Conservation (phyloP, 2,797 vertebrate species). For the Otolemur crassicaudatus region DNA sequence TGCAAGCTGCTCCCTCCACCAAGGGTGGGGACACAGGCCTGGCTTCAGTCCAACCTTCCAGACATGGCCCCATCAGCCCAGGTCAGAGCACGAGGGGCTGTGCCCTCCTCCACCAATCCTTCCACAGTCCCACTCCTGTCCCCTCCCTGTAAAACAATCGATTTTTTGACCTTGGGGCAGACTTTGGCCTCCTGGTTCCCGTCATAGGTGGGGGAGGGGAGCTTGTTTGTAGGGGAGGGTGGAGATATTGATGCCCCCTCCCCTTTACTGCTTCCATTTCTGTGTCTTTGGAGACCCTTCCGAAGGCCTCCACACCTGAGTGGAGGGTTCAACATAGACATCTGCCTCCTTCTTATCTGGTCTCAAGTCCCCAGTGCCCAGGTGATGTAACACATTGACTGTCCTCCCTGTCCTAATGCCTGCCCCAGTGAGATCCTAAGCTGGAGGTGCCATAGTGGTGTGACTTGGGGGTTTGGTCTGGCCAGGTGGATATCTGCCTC, state of each 20-base stretch:
- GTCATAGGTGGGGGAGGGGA: constrained; percentile 65
- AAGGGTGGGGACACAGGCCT: constrained; percentile 27
- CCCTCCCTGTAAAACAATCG: constrained; percentile 70
- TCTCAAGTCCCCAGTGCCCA: not conserved
- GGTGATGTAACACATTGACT: not conserved
- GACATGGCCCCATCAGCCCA: not conserved
- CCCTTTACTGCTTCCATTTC: not conserved
- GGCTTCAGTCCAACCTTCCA: constrained; percentile 52
- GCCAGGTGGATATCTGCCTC: not conserved
- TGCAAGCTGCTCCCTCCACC: not conserved
- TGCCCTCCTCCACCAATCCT: not conserved
- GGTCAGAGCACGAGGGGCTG: not conserved
- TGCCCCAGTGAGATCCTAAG: not conserved
- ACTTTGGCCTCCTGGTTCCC: constrained; percentile 79
- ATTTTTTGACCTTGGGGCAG: constrained; percentile 65
- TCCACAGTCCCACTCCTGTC: constrained; percentile 4
- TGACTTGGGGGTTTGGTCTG: not conserved
- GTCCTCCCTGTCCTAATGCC: not conserved
- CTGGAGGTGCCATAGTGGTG: not conserved
- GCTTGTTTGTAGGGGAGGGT: not conserved
- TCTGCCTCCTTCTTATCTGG: not conserved
- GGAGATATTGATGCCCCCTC: not conserved
- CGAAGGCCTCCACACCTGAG: not conserved
- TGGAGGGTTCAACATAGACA: not conserved
- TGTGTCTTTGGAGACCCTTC: not conserved